Evolutionary conservation across 2,797 vertebrate genomes (phyloP).

Genomic region (Scolopax bukidnonensis): DNA sequence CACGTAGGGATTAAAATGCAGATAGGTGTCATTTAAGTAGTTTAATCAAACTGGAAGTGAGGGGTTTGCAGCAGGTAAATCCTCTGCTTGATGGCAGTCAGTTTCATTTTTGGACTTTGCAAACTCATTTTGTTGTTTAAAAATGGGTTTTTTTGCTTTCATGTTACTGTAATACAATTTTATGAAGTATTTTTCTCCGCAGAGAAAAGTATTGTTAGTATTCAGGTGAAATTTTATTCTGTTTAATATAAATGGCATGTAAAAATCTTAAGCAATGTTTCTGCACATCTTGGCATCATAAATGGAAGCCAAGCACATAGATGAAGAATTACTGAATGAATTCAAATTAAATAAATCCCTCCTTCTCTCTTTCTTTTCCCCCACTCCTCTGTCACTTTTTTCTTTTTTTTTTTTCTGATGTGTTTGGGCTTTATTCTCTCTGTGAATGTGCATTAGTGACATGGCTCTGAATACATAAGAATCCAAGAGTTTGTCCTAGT

Average conservation of each 20-base stretch:
- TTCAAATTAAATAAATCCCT: not conserved
- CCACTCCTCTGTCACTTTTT: not conserved
- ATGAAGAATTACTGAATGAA: constrained; percentile 27
- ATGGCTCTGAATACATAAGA: not conserved
- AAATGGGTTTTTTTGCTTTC: not conserved
- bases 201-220: not conserved
- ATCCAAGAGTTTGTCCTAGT: not conserved
- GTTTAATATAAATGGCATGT: constrained; percentile 10
- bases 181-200: not conserved
- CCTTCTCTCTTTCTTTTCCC: not conserved
- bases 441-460: not conserved
- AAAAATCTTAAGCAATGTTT: constrained; percentile 19
- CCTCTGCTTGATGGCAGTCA: not conserved
- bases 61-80: constrained; percentile 12
- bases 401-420: not conserved
- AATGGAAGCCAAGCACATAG: constrained; percentile 28
- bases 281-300: not conserved
- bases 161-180: not conserved
- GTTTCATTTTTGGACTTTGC: not conserved
- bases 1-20: constrained; percentile 60
- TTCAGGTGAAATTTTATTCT: not conserved
- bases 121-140: not conserved
- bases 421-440: not conserved
- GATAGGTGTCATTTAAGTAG: constrained; percentile 44
- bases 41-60: constrained; percentile 39